phyloP scores from a whole-genome alignment of 2,888 invertebrate species.

The Hartigia nigra region DNA sequence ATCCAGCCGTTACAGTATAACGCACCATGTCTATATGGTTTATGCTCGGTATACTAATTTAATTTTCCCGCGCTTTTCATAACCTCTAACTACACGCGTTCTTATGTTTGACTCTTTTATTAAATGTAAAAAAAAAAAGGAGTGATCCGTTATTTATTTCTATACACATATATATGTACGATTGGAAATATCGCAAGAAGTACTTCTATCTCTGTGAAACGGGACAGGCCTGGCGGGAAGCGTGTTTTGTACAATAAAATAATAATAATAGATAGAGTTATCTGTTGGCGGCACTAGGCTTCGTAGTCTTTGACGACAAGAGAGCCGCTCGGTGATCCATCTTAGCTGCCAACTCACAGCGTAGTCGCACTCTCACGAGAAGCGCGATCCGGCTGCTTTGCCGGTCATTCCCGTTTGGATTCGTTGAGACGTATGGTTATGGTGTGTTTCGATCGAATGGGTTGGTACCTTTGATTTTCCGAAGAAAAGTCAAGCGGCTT shows the following conservation, averaged over 20 bases:
- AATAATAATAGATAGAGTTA: constrained; percentile 42
- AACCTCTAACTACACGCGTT: not conserved
- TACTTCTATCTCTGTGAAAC: not conserved
- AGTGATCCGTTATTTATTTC: not conserved
- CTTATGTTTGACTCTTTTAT: not conserved
- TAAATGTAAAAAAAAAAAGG: not conserved
- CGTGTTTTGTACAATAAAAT: constrained; percentile 44
- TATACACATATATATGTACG: not conserved
- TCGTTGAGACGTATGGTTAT: not conserved
- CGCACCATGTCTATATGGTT: not conserved
- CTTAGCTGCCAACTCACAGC: constrained; percentile 49
- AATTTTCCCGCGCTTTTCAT: not conserved
- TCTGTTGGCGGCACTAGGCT: constrained; percentile 36
- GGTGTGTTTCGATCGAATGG: not conserved
- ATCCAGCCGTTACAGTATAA: constrained; percentile 16
- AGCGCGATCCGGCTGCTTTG: not conserved
- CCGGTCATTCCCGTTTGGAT: not conserved
- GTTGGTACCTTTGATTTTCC: not conserved
- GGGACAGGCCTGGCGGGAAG: constrained; percentile 19
- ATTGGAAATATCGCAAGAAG: not conserved
- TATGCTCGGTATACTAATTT: not conserved
- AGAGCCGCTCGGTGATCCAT: constrained; percentile 54
- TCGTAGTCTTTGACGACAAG: constrained; percentile 48
- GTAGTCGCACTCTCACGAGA: not conserved
- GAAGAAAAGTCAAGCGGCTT: constrained; percentile 10